Base-by-base conservation (phyloP, 2,888 invertebrate genomes). In the Pharmacophagus antenor region DNA sequence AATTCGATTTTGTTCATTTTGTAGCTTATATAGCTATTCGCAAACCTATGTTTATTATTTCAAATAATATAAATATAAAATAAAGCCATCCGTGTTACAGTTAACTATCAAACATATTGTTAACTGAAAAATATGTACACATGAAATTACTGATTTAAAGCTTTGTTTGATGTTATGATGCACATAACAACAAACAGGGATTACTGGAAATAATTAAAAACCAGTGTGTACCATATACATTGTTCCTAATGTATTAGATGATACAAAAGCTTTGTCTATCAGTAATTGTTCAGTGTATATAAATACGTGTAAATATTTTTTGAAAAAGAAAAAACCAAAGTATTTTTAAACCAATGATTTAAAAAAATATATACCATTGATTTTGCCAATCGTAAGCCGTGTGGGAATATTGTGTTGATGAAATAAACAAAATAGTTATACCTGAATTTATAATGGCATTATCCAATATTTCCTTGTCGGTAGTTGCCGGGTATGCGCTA, bases 391-490 rank as follows among this genome's bases (percentile, higher is more conserved):
- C 12, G 46, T 27, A 46, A n/a, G 25, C 15, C 7, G 17, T 27
- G 0, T 52, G 22, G 21, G 18, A 56, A 18, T 49, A 41, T 22
- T n/a, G 22, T 22, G 25, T 41, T 27, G 42, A 17, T 25, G 22
- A 31, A 55, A 42, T 41, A 57, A 61, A 49, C 49, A 61, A 57
- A 61, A 52, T 18, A 51, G 20, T 51, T 60, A 25, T 61, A 61
- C 61, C 61, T 56, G 61, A 15, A 47, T 21, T 56, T 12, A 51
- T 17, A 23, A 52, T 25, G 47, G 74, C 80, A 53, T 70, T 65
- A 60, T 75, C 68, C 37, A 86, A 49, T 50, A 88, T 63, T 25
- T 82, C 79, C 18, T 63, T 54, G 64, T 88, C 87, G 0, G 79
- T 79, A 7, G 70, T 66, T 52, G 59, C 49, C 2, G 80, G 76